Evolutionary conservation across 64 coral and sea anemone genomes (phyloP).

Genomic region (Pachyseris speciosa): DNA sequence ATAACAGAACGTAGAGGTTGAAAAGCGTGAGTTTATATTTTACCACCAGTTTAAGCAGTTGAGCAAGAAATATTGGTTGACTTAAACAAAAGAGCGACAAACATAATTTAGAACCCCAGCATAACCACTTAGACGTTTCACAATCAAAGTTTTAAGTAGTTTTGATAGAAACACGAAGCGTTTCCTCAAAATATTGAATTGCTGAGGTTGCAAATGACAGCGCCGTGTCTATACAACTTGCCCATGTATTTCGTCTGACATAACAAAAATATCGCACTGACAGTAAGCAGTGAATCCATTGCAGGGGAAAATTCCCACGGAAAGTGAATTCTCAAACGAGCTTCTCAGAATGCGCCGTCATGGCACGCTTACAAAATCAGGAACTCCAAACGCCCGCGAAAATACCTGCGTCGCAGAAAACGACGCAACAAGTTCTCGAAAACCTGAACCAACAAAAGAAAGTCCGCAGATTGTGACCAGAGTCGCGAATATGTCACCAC

Average conservation of each 20-base stretch:
- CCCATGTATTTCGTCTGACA: neutral
- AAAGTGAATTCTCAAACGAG: neutral
- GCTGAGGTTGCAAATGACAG: conserved; percentile 40
- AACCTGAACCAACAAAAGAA: conserved; percentile 37
- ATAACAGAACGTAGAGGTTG: neutral
- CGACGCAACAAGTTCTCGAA: conserved; percentile 79
- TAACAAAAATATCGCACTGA: conserved; percentile 6
- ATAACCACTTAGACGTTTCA: conserved; percentile 31
- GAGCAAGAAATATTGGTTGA: conserved; percentile 21
- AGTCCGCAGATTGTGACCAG: conserved; percentile 25
- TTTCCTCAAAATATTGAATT: conserved; percentile 50
- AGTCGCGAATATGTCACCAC: conserved; percentile 32
- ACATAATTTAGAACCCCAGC: conserved; percentile 34
- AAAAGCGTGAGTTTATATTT: neutral
- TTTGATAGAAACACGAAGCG: conserved; percentile 23
- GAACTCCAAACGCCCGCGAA: neutral
- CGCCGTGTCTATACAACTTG: conserved; percentile 12
- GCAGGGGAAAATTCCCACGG: neutral
- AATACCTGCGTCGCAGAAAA: conserved; percentile 2
- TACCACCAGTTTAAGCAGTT: neutral
- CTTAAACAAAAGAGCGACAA: conserved; percentile 52
- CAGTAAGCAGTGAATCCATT: neutral
- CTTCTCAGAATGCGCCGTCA: neutral
- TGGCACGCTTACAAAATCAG: neutral
- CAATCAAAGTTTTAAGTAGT: conserved; percentile 55